These are phyloP conservation scores for Dicranocentrus wangi DNA, from an alignment of 2,888 invertebrate genomes.

Conservation along the genomic window DNA sequence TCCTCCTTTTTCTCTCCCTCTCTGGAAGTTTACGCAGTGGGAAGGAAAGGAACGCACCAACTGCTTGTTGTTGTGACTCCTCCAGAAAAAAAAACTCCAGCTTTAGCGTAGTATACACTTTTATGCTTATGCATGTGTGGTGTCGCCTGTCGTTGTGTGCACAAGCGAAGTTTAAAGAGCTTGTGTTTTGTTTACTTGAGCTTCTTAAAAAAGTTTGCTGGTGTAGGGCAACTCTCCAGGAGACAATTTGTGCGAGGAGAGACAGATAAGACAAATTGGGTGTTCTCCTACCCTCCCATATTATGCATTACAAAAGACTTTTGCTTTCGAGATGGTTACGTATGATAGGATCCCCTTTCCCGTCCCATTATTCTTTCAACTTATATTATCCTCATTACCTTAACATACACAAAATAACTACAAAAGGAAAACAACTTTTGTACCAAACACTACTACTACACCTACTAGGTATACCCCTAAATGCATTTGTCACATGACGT, in stretches of 20 bases:
- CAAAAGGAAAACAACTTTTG: too few species aligned
- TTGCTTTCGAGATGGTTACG: constrained; percentile 34
- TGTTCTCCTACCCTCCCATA: constrained; percentile 58
- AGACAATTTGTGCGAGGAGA: constrained; percentile 38
- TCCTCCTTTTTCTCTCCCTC: neutral
- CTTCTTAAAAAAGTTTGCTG: neutral
- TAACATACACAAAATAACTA: neutral
- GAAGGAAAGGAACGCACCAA: too few species aligned
- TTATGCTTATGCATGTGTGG: too few species aligned
- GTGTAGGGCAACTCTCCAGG: neutral
- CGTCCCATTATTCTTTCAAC: constrained; percentile 25
- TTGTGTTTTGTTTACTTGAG: neutral
- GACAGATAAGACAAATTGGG: constrained; percentile 64
- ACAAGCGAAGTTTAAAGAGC: constrained; percentile 15
- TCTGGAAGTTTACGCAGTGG: too few species aligned
- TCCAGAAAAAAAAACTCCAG: too few species aligned
- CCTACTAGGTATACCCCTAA: too few species aligned
- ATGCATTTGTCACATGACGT: too few species aligned
- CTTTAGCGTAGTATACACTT: too few species aligned
- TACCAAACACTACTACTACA: too few species aligned
- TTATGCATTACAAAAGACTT: constrained; percentile 60
- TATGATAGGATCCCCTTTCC: constrained; percentile 24
- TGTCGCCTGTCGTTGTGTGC: too few species aligned
- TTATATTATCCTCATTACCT: constrained; percentile 30
- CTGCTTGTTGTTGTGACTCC: too few species aligned